A percentile compares a stretch with the other conserved stretches of the same genome.
Evolutionary conservation across 1,140 invertebrate species (phyloP).

Genomic region (Aphelenchoides fujianensis): DNA sequence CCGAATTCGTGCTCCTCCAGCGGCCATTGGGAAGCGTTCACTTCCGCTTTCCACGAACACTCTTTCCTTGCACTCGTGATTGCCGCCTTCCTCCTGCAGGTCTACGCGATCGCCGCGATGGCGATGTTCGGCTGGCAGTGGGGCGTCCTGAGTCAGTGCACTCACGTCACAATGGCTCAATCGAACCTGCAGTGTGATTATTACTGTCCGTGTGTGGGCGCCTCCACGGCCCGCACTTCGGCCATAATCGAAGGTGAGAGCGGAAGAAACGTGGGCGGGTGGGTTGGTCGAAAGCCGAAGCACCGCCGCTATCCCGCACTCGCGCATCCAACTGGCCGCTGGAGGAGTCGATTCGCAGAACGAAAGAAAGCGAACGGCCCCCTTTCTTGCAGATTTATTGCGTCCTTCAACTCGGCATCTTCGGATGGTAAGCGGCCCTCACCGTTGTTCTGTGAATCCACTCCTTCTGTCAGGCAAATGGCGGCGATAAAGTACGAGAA

Average conservation of each 20-base stretch:
- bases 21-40: neutral
- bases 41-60: neutral
- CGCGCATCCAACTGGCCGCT: neutral
- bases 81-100: constrained; percentile 38
- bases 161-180: constrained; percentile 60
- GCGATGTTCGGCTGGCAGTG: constrained; percentile 59
- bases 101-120: constrained; percentile 56
- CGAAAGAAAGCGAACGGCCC: neutral
- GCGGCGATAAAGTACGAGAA: constrained; percentile 62
- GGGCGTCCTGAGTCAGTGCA: constrained; percentile 52
- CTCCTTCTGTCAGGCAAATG: constrained; percentile 49
- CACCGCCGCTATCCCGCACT: constrained; percentile 1
- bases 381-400: constrained; percentile 50
- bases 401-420: constrained; percentile 56
- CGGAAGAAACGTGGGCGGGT: neutral
- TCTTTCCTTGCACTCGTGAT: neutral
- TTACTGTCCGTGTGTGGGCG: constrained; percentile 61
- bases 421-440: constrained; percentile 47
- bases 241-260: constrained; percentile 57
- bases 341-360: constrained; percentile 1
- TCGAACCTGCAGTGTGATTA: constrained; percentile 62
- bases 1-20: neutral
- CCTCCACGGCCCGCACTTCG: constrained; percentile 58
- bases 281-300: constrained; percentile 10
- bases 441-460: no score